Conservation (phyloP, 1,140 invertebrate species). For the Pachyrhynchus sulphureomaculatus region DNA sequence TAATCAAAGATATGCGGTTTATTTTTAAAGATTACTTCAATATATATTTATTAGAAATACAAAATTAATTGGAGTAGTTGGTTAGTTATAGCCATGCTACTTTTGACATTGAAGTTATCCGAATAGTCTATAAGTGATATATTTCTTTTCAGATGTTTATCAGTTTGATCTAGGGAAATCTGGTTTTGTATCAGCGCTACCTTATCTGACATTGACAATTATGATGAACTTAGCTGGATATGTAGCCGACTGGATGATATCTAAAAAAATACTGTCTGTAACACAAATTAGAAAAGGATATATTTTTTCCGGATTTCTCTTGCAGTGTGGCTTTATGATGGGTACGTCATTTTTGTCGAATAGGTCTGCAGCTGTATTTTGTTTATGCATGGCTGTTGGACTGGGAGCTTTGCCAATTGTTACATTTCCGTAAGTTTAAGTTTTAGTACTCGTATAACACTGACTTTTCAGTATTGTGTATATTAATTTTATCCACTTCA, state of each 20-base stretch:
- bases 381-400: constrained; percentile 82
- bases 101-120: too few relatives aligned
- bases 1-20: too few relatives aligned
- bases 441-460: too few relatives aligned
- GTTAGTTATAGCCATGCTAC: too few relatives aligned
- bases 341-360: constrained; percentile 68
- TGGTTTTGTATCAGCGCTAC: constrained; percentile 78
- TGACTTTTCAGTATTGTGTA: too few relatives aligned
- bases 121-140: too few relatives aligned
- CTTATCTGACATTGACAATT: constrained; percentile 83
- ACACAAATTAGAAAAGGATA: constrained; percentile 74
- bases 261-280: constrained; percentile 63
- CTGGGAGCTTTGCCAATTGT: constrained; percentile 87
- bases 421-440: constrained; percentile 72
- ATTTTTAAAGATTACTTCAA: too few relatives aligned
- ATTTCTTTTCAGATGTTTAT: constrained; percentile 64
- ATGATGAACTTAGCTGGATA: constrained; percentile 76
- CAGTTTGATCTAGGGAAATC: constrained; percentile 72
- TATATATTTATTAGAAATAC: too few relatives aligned
- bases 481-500: too few relatives aligned
- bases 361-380: constrained; percentile 67
- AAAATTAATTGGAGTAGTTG: too few relatives aligned
- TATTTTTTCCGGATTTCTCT: constrained; percentile 75
- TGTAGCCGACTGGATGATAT: constrained; percentile 74
- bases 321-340: constrained; percentile 84